Evolutionary conservation across 2,888 invertebrate species (phyloP).

Genomic region (Pherbina coryleti): DNA sequence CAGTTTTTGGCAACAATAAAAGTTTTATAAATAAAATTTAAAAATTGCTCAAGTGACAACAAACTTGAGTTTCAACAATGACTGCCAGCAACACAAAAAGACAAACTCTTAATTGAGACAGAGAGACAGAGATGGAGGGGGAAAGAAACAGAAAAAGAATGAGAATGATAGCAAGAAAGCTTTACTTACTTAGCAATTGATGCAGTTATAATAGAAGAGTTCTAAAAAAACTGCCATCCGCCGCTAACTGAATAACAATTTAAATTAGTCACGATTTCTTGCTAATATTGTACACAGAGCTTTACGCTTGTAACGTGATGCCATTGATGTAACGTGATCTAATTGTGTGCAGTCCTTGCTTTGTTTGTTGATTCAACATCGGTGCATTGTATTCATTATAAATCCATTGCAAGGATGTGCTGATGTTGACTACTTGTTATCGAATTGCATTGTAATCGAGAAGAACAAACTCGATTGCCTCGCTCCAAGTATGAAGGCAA

Average conservation of each 20-base stretch:
- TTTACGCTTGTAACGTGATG: background rate
- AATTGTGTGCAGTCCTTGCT: background rate
- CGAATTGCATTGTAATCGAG: too few relatives aligned
- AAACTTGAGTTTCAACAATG: background rate
- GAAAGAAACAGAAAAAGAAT: too few relatives aligned
- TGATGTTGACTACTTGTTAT: too few relatives aligned
- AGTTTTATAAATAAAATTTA: background rate
- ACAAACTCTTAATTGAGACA: background rate
- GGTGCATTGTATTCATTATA: background rate
- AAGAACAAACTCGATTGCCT: too few relatives aligned
- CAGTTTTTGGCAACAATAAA: too few relatives aligned
- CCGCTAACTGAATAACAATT: background rate
- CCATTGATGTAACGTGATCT: background rate
- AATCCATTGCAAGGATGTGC: too few relatives aligned
- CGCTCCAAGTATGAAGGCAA: too few relatives aligned
- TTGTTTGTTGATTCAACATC: background rate
- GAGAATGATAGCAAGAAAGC: background rate
- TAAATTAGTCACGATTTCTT: constrained; percentile 19
- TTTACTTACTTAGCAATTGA: background rate
- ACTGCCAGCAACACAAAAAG: background rate
- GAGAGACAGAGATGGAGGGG: background rate
- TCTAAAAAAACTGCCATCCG: background rate
- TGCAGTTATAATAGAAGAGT: background rate
- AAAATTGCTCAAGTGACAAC: background rate
- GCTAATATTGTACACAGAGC: background rate